Conservation (phyloP, 2,113 vertebrate species). For the Zapornia atra region DNA sequence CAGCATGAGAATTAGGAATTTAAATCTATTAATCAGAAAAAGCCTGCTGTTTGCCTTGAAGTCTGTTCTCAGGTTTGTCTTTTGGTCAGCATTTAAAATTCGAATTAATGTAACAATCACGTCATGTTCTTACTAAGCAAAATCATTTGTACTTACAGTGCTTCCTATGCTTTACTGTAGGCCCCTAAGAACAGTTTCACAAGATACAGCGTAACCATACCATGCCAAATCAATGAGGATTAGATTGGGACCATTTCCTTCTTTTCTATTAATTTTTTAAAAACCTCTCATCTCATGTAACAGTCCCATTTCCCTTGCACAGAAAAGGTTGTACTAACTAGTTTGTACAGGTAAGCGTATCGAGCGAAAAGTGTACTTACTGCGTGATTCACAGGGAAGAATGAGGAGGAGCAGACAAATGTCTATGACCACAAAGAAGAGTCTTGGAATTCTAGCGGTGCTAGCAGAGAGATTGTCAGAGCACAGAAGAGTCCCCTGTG, state of each 20-base stretch:
- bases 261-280: not conserved
- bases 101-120: not conserved
- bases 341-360: not conserved
- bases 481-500: not conserved
- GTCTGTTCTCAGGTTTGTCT: not conserved
- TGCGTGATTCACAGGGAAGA: not conserved
- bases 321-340: not conserved
- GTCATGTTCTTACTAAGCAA: not conserved
- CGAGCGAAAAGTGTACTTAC: not conserved
- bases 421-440: not conserved
- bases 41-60: not conserved
- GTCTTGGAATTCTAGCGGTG: not conserved
- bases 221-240: not conserved
- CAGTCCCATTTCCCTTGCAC: not conserved
- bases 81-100: constrained; percentile 15
- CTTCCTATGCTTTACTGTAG: not conserved
- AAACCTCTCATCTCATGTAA: not conserved
- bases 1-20: not conserved
- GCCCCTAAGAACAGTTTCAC: not conserved
- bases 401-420: not conserved
- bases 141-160: not conserved
- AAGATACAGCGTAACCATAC: not conserved
- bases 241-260: not conserved
- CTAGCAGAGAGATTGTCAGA: not conserved
- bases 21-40: not conserved